Conservation (phyloP, 2,797 vertebrate species). For the Alcedo quadribrachys region DNA sequence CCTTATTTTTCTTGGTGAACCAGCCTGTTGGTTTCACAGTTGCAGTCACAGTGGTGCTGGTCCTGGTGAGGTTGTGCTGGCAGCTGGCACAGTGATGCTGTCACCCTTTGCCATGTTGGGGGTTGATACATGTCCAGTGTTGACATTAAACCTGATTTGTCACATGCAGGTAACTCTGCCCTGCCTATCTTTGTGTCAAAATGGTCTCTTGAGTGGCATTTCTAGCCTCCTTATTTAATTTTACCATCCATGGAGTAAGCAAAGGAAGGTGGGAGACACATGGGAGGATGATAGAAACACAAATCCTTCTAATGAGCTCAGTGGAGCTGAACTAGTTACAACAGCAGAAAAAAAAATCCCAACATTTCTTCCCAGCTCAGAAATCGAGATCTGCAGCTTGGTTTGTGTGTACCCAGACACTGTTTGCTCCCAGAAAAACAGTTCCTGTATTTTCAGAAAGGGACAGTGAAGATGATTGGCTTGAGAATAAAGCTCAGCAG, state of each 20-base stretch:
- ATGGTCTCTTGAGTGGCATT: not conserved
- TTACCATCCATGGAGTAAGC: not conserved
- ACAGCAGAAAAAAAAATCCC: not conserved
- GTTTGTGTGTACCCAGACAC: fast-evolving
- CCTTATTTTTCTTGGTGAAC: not conserved
- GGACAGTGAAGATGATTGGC: not conserved
- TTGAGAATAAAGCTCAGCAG: not conserved
- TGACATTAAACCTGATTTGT: not conserved
- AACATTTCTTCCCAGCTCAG: not conserved
- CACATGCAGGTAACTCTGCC: not conserved
- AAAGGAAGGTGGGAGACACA: not conserved
- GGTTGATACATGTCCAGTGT: fast-evolving
- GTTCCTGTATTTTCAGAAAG: not conserved
- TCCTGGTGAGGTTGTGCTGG: not conserved
- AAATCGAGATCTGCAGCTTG: not conserved
- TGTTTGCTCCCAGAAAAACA: not conserved
- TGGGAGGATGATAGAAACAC: not conserved
- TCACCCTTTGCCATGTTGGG: fast-evolving
- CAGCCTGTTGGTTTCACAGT: fast-evolving
- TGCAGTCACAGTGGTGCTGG: fast-evolving
- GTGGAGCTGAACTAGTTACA: not conserved
- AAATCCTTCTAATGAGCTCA: not conserved
- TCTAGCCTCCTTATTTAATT: not conserved
- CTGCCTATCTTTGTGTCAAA: not conserved
- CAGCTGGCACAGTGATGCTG: not conserved